Evolutionary conservation across 2,888 invertebrate genomes (phyloP).

Genomic region (Ernsta delagoae): DNA sequence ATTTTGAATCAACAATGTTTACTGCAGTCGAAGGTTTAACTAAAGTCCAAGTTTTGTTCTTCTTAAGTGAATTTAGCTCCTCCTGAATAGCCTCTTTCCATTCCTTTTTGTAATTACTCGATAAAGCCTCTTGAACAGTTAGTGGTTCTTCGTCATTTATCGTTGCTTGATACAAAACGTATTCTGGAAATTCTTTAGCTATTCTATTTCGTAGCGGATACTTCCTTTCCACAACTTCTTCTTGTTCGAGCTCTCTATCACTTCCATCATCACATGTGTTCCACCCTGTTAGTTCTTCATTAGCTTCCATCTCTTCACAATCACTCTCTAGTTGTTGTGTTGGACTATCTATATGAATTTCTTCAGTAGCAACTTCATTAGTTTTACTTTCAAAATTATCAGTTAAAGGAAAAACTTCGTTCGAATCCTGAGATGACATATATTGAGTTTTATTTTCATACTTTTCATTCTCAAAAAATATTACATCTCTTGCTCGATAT

Average conservation of each 20-base stretch:
- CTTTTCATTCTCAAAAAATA: background rate
- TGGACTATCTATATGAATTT: background rate
- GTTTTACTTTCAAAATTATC: background rate
- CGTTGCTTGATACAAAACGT: background rate
- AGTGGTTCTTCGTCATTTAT: conserved; percentile 1
- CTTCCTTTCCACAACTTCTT: background rate
- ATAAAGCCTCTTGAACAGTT: conserved; percentile 4
- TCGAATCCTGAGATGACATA: background rate
- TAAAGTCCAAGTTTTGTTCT: background rate
- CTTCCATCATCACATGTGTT: conserved; percentile 2
- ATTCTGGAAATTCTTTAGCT: conserved; percentile 1
- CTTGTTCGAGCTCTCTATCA: background rate
- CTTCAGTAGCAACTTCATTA: background rate
- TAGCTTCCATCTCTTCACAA: background rate
- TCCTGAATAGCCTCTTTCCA: background rate
- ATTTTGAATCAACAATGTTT: conserved; percentile 1
- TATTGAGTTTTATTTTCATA: background rate
- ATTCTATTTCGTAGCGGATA: background rate
- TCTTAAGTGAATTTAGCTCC: background rate
- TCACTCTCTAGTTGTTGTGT: background rate
- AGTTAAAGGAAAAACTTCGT: background rate
- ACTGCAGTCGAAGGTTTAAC: background rate
- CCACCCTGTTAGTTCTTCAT: background rate
- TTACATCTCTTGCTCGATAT: background rate
- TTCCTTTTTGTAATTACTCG: background rate